phyloP scores from a whole-genome alignment of 1,140 invertebrate species.

The Drosophila ercepeae region DNA sequence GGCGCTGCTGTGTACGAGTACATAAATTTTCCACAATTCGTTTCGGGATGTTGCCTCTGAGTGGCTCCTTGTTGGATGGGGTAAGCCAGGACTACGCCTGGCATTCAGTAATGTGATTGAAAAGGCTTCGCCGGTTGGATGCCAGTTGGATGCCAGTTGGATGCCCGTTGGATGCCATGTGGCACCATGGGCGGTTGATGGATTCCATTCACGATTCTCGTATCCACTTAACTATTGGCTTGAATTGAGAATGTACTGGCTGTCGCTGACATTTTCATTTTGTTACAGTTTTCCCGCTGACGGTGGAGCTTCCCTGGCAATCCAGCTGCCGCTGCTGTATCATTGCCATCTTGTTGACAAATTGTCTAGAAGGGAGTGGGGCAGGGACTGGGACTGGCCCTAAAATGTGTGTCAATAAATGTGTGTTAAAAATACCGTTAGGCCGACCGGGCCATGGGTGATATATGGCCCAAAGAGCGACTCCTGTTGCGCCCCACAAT shows the following conservation, averaged over 20 bases:
- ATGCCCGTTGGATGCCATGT: slow-evolving; percentile 53
- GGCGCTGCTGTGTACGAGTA: no score
- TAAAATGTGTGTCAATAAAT: slow-evolving; percentile 65
- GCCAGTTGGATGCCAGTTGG: slow-evolving; percentile 58
- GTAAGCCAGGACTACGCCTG: not conserved
- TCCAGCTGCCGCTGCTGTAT: slow-evolving; percentile 35
- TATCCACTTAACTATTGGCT: slow-evolving; percentile 49
- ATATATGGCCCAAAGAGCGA: slow-evolving; percentile 43
- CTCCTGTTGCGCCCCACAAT: slow-evolving; percentile 60
- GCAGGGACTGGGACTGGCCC: not conserved
- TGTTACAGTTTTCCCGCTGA: slow-evolving; percentile 52
- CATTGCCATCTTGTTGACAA: slow-evolving; percentile 69
- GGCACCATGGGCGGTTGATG: slow-evolving; percentile 70
- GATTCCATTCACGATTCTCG: slow-evolving; percentile 66
- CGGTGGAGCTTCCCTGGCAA: slow-evolving; percentile 4
- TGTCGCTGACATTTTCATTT: slow-evolving; percentile 72
- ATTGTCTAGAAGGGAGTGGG: slow-evolving; percentile 41
- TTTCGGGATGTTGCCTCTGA: slow-evolving; percentile 1
- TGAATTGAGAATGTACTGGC: slow-evolving; percentile 28
- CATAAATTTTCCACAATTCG: not conserved
- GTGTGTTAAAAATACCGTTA: slow-evolving; percentile 63
- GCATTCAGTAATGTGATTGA: slow-evolving; percentile 61
- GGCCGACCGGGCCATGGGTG: slow-evolving; percentile 46
- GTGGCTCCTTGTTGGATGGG: not conserved
- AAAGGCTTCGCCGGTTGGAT: slow-evolving; percentile 30